phyloP scores from a whole-genome alignment of 1,140 invertebrate species.

The Drosophila biarmipes region DNA sequence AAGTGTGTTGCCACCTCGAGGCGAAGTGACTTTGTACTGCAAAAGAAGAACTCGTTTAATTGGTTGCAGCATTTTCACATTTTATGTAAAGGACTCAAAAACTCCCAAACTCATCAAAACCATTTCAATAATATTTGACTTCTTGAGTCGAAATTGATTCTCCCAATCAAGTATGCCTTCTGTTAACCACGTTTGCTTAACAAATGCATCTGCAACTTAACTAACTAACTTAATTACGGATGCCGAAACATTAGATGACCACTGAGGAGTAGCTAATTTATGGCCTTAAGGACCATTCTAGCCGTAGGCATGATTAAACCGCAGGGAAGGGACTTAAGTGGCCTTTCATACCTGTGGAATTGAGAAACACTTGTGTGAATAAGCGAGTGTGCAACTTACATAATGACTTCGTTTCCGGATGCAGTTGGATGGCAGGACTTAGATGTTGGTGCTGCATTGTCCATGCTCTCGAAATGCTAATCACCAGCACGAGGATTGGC shows the following conservation, averaged over 20 bases:
- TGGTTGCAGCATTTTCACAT: neutral
- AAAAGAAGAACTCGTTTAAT: slow-evolving; percentile 6
- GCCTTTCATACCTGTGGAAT: neutral
- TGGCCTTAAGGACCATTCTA: neutral
- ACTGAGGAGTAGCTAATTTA: neutral
- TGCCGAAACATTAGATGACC: neutral
- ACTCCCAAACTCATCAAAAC: no score
- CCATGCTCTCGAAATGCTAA: slow-evolving; percentile 37
- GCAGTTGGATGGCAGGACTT: slow-evolving; percentile 20
- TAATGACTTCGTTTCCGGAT: slow-evolving; percentile 58
- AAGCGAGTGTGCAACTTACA: slow-evolving; percentile 47
- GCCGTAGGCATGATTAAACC: neutral
- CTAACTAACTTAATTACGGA: neutral
- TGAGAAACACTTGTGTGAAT: neutral
- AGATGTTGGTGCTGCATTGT: slow-evolving; percentile 43
- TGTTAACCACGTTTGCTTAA: neutral
- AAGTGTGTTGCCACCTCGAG: neutral
- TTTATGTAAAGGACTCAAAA: no score
- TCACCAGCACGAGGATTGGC: slow-evolving; percentile 29
- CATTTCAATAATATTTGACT: neutral
- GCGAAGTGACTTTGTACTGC: slow-evolving; percentile 11
- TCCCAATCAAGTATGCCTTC: neutral
- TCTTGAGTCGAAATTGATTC: neutral
- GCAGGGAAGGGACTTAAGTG: neutral
- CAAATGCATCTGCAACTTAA: neutral